A percentile compares a stretch with the other conserved stretches of the same genome.
These are phyloP conservation scores for Hirtodrosophila trivittata DNA, from an alignment of 2,888 invertebrate species.

Conservation along the genomic window DNA sequence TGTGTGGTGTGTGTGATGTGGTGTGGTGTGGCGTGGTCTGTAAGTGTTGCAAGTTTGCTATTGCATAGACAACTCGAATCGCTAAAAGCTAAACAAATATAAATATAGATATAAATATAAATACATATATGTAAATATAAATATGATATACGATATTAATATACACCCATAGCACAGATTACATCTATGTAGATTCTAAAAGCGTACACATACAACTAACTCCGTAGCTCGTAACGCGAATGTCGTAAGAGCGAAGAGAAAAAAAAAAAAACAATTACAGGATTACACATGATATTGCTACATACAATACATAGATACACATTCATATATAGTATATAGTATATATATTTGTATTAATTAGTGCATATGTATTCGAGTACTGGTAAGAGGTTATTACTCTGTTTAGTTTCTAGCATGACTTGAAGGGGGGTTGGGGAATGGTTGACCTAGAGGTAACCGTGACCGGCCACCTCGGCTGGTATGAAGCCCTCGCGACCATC, in stretches of 20 bases:
- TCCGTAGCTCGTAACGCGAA: slow-evolving; percentile 26
- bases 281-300: slow-evolving; percentile 38
- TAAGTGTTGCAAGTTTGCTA: slow-evolving; percentile 59
- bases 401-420: slow-evolving; percentile 38
- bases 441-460: slow-evolving; percentile 88
- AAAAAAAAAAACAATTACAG: slow-evolving; percentile 3
- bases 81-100: slow-evolving; percentile 58
- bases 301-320: background rate
- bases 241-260: slow-evolving; percentile 14
- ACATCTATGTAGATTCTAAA: slow-evolving; percentile 55
- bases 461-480: slow-evolving; percentile 90
- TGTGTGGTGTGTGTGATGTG: slow-evolving; percentile 11
- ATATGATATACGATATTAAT: slow-evolving; percentile 14
- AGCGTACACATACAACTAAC: slow-evolving; percentile 15
- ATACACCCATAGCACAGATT: slow-evolving; percentile 59
- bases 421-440: slow-evolving; percentile 12
- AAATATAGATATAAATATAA: background rate
- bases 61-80: slow-evolving; percentile 34
- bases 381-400: slow-evolving; percentile 1
- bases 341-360: slow-evolving; percentile 16
- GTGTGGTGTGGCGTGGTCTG: slow-evolving; percentile 40
- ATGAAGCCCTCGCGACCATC: slow-evolving; percentile 91
- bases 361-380: slow-evolving; percentile 5
- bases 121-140: slow-evolving; percentile 26
- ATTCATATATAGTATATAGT: background rate